phyloP scores from a whole-genome alignment of 1,140 invertebrate species.

The Holotrichia oblita region DNA sequence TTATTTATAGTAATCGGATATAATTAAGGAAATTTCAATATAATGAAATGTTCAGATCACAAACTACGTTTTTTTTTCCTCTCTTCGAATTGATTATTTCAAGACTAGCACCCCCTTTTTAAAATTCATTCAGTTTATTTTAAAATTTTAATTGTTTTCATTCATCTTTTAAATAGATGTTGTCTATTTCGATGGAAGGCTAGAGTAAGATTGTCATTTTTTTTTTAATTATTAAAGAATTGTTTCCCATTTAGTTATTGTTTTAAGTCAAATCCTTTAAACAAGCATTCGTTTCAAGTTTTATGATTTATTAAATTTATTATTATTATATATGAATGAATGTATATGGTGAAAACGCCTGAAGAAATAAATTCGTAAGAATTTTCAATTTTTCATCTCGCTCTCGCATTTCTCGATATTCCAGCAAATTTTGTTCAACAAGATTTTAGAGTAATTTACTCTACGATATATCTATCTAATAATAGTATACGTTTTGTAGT shows the following conservation, averaged over 20 bases:
- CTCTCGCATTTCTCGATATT: too few relatives aligned
- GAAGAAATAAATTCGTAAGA: slow-evolving; percentile 34
- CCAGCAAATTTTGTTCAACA: slow-evolving; percentile 32
- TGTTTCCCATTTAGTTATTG: slow-evolving; percentile 46
- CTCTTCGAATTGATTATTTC: background rate
- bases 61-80: slow-evolving; percentile 15
- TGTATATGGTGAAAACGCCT: slow-evolving; percentile 19
- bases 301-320: slow-evolving; percentile 36
- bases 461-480: slow-evolving; percentile 57
- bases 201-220: slow-evolving; percentile 51
- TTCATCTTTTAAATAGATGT: slow-evolving; percentile 33
- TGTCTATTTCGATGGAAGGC: slow-evolving; percentile 45
- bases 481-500: slow-evolving; percentile 43
- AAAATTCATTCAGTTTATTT: slow-evolving; percentile 13
- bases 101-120: slow-evolving; percentile 19
- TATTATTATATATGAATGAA: background rate
- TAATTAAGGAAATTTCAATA: slow-evolving; percentile 22
- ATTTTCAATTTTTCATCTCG: background rate
- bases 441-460: slow-evolving; percentile 57
- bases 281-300: slow-evolving; percentile 40
- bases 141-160: background rate
- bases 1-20: slow-evolving; percentile 22
- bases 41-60: slow-evolving; percentile 32
- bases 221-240: slow-evolving; percentile 44
- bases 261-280: slow-evolving; percentile 32